Base-by-base conservation (phyloP, 2,888 invertebrate species). In the Drosophila greeni region DNA sequence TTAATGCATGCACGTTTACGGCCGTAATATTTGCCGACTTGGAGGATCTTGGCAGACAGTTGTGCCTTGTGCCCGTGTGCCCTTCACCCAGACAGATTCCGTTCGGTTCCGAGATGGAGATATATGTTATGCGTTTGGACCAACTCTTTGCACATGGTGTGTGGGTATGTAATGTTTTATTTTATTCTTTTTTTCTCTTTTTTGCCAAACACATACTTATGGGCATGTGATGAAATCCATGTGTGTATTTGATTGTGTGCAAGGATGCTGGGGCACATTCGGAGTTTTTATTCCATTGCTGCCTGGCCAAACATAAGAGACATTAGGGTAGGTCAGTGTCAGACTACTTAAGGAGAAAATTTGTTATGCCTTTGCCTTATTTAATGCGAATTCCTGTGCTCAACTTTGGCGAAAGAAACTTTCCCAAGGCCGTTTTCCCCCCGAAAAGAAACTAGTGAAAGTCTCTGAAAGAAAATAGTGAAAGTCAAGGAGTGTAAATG, bases 311-410 rank as follows among this genome's bases (percentile, higher is more conserved):
- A 83, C 85, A 72, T 73, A 67, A 77, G 77, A 71, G 71, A 66
- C 73, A 81, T 80, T 85, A 69, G 69, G 79, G 62, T 75, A 80
- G 80, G 80, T 80, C 80, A 85, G 85, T 83, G 85, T 70, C 84
- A 69, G 82, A 77, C 78, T 57, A 71, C 70, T 83, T 81, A 72
- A 77, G 45, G 45, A 66, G 62, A 47, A 68, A 65, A 66, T 80
- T 82, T 80, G 75, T 68, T 66, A 49, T 70, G 65, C 59, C 67
- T 40, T 66, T 45, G 65, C 65, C 52, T 60, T 70, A 61, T 69
- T 70, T 70, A 48, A 52, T 67, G 66, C 52, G 70, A 42, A 52
- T 67, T 52, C 52, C 70, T 60, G 20, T 43, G 52, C 66, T 60
- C 64, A 70, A 67, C 70, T 73, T 79, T 64, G 57, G 52, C 65